phyloP scores from a whole-genome alignment of 1,140 invertebrate species.

The Pseudomyrmex cubaensis region DNA sequence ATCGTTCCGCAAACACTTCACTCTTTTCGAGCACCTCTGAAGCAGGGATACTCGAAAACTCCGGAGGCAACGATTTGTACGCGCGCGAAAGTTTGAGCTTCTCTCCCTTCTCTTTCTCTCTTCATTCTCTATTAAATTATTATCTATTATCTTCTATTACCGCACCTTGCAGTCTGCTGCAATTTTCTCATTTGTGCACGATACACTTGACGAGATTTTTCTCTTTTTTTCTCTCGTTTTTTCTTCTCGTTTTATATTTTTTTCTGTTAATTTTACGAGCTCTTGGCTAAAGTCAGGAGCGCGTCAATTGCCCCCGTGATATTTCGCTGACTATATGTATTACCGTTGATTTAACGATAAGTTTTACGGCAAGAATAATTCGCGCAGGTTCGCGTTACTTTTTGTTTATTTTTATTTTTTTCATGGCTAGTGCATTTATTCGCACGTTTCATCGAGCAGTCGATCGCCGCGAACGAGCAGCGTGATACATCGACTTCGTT shows the following conservation, averaged over 20 bases:
- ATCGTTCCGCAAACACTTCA: slow-evolving; percentile 41
- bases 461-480: background rate
- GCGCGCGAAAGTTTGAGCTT: slow-evolving; percentile 19
- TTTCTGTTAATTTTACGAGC: background rate
- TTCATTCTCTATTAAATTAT: slow-evolving; percentile 65
- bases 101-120: background rate
- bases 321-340: slow-evolving; percentile 34
- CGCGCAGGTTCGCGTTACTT: background rate
- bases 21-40: background rate
- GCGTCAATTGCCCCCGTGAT: slow-evolving; percentile 6
- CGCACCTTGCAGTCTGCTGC: background rate
- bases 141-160: slow-evolving; percentile 59
- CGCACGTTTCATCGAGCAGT: background rate
- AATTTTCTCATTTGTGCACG: slow-evolving; percentile 50
- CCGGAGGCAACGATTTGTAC: slow-evolving; percentile 19
- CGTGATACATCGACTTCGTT: slow-evolving; percentile 23
- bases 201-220: background rate
- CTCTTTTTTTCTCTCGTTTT: background rate
- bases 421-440: background rate
- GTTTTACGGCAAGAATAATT: slow-evolving; percentile 38
- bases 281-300: slow-evolving; percentile 1
- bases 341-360: slow-evolving; percentile 25
- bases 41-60: slow-evolving; percentile 47
- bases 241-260: background rate
- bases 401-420: background rate